Evolutionary conservation across 1,140 invertebrate species (phyloP).

Genomic region (Oreohelix idahoensis): DNA sequence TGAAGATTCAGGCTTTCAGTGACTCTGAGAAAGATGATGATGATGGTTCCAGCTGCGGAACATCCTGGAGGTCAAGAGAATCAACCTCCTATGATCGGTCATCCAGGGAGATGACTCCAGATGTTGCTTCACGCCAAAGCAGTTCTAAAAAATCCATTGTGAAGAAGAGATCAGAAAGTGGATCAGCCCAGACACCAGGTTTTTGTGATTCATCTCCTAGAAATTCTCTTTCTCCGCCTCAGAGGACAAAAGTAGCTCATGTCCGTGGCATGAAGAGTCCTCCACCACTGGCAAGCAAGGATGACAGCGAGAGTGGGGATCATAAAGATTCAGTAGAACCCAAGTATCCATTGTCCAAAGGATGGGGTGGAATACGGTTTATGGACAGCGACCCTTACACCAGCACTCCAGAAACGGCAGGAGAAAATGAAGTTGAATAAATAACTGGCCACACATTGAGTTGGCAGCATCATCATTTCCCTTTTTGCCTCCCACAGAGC

Average conservation of each 20-base stretch:
- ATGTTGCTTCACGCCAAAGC: neutral
- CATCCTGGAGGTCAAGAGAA: constrained; percentile 13
- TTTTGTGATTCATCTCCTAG: neutral
- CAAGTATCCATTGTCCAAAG: neutral
- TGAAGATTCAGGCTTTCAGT: constrained; percentile 2
- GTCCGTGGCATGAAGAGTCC: neutral
- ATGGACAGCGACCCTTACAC: constrained; percentile 32
- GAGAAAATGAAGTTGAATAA: constrained; percentile 21
- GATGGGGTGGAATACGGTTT: constrained; percentile 7
- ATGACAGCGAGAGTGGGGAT: neutral
- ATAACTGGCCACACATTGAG: neutral
- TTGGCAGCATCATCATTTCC: too few species aligned
- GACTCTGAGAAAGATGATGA: constrained; percentile 10
- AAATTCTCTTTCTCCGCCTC: neutral
- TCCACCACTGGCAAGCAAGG: neutral
- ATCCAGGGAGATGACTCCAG: constrained; percentile 9
- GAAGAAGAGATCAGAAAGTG: neutral
- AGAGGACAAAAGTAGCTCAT: neutral
- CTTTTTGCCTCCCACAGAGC: too few species aligned
- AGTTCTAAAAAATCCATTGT: neutral
- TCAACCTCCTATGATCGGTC: constrained; percentile 13
- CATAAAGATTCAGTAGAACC: neutral
- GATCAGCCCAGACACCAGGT: neutral
- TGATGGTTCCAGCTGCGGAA: neutral
- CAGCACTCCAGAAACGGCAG: constrained; percentile 13